Evolutionary conservation across 2,113 vertebrate genomes (phyloP).

Genomic region (Myiozetetes cayanensis): DNA sequence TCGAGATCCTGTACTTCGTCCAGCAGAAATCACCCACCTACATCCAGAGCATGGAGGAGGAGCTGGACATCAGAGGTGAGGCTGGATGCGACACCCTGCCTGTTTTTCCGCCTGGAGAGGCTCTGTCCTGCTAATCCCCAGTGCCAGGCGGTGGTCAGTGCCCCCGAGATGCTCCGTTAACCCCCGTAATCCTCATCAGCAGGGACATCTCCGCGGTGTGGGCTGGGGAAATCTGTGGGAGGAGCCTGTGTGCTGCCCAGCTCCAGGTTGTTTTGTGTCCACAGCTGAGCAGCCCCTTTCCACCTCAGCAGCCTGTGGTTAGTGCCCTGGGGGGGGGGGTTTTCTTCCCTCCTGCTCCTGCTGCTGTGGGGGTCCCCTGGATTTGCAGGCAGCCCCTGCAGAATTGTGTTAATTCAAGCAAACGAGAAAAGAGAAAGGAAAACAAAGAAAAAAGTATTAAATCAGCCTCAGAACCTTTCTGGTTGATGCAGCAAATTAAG

Average conservation of each 20-base stretch:
- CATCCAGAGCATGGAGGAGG: slow-evolving; percentile 89
- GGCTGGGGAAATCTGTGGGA: neutral
- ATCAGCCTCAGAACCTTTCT: neutral
- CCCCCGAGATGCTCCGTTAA: neutral
- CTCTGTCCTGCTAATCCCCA: neutral
- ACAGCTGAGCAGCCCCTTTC: neutral
- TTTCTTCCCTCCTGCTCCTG: neutral
- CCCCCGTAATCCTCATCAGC: neutral
- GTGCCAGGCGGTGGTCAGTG: neutral
- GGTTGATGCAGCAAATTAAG: neutral
- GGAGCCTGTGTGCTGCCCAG: neutral
- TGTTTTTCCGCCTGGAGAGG: fast-evolving
- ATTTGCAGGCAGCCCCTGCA: neutral
- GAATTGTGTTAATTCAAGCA: neutral
- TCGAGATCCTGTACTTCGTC: slow-evolving; percentile 93
- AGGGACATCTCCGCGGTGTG: neutral
- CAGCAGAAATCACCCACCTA: slow-evolving; percentile 91
- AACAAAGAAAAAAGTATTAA: neutral
- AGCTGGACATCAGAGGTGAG: slow-evolving; percentile 80
- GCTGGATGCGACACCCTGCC: neutral
- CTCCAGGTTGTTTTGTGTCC: neutral
- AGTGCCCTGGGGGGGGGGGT: neutral
- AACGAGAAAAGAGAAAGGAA: neutral
- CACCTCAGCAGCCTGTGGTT: neutral
- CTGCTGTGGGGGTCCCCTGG: neutral